A percentile compares a stretch with the other conserved stretches of the same genome.
Conservation (phyloP, 2,797 vertebrate species). For the Parambassis ranga region DNA sequence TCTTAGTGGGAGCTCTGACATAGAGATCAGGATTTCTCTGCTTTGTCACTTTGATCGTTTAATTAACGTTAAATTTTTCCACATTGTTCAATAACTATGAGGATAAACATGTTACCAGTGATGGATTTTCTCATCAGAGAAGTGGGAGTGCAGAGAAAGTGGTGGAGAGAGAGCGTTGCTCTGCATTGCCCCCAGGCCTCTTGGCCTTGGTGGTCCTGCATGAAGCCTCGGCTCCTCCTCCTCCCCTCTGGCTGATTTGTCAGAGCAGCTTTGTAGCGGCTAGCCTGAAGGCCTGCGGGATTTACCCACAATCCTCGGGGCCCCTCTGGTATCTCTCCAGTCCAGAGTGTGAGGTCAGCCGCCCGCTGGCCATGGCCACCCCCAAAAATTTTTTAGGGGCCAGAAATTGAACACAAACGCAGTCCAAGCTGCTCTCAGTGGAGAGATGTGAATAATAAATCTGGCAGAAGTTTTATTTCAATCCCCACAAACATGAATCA, state of each 20-base stretch:
- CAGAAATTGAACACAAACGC: slow-evolving; percentile 33
- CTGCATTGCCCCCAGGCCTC: slow-evolving; percentile 47
- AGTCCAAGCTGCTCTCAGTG: slow-evolving; percentile 24
- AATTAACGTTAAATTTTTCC: too few relatives aligned
- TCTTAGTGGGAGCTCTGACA: too few relatives aligned
- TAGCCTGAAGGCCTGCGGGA: slow-evolving; percentile 29
- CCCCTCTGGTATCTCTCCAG: slow-evolving; percentile 22
- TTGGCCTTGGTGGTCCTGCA: slow-evolving; percentile 30
- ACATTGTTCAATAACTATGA: too few relatives aligned
- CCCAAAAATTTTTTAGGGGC: slow-evolving; percentile 17
- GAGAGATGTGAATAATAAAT: slow-evolving; percentile 25
- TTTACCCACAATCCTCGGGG: slow-evolving; percentile 50
- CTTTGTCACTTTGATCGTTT: too few relatives aligned
- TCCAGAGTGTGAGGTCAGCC: slow-evolving; percentile 52
- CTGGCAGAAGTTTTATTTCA: background rate
- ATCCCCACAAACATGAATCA: background rate
- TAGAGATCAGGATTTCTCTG: too few relatives aligned
- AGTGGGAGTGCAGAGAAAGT: background rate
- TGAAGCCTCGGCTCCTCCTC: slow-evolving; percentile 33
- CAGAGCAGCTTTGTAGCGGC: slow-evolving; percentile 53
- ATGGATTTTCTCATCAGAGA: background rate
- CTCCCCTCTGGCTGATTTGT: slow-evolving; percentile 52
- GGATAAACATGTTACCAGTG: too few relatives aligned
- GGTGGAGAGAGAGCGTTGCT: slow-evolving; percentile 8
- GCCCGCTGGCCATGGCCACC: slow-evolving; percentile 48